Conservation (phyloP, 2,888 invertebrate genomes). For the Adineta ricciae region DNA sequence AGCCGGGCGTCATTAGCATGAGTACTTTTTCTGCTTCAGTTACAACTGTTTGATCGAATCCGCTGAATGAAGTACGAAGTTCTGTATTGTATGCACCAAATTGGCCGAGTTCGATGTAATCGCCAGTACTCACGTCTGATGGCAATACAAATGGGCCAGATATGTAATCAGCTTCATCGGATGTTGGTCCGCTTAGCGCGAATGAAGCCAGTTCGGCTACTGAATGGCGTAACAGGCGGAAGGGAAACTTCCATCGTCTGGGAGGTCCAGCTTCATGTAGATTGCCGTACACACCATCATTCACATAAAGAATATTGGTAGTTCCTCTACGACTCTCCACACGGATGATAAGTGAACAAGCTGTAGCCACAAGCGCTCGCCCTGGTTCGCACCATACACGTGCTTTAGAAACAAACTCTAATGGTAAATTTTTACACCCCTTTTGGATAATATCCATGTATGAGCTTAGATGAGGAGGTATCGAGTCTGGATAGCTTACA, state of each 20-base stretch:
- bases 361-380: not conserved
- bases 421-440: not conserved
- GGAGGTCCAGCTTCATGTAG: not conserved
- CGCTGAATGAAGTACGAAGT: not conserved
- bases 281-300: not conserved
- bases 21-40: not conserved
- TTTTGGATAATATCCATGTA: not conserved
- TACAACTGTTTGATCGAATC: not conserved
- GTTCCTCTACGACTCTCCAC: not conserved
- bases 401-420: not conserved
- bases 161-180: not conserved
- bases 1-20: too few species aligned
- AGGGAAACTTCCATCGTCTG: not conserved
- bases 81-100: not conserved
- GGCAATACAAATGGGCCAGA: not conserved
- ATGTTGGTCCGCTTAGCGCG: not conserved
- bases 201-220: not conserved
- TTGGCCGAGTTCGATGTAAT: not conserved
- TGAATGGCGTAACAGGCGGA: too few species aligned
- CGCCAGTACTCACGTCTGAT: not conserved
- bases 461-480: not conserved
- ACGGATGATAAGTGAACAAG: not conserved
- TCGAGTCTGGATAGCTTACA: not conserved
- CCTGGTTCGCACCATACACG: not conserved
- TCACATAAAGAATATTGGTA: not conserved